A percentile compares a stretch with the other conserved stretches of the same genome.
These are phyloP conservation scores for Danio aesculapii DNA, from an alignment of 2,797 vertebrate species.

Conservation along the genomic window DNA sequence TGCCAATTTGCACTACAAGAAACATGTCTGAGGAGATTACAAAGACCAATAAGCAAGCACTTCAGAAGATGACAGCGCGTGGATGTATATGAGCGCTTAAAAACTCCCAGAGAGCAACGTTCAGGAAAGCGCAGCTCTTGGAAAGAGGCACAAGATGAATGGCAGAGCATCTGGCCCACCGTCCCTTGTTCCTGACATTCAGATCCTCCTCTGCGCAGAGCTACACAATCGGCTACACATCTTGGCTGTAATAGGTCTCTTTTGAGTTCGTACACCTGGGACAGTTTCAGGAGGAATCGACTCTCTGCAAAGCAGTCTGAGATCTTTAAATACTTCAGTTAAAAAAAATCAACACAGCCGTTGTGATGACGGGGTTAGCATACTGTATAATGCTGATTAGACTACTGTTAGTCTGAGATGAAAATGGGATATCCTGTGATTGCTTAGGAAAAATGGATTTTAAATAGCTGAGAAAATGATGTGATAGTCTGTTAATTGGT, in stretches of 20 bases:
- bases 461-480: not conserved
- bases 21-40: slow-evolving; percentile 67
- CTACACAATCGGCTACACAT: not conserved
- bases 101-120: slow-evolving; percentile 22
- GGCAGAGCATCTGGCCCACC: slow-evolving; percentile 25
- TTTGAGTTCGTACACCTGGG: slow-evolving; percentile 18
- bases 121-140: slow-evolving; percentile 4
- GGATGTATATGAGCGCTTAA: slow-evolving; percentile 23
- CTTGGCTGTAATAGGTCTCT: not conserved
- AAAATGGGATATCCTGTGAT: not conserved
- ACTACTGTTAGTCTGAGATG: slow-evolving; percentile 10
- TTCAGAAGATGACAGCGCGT: slow-evolving; percentile 49
- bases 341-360: not conserved
- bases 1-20: slow-evolving; percentile 66
- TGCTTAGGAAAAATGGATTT: not conserved
- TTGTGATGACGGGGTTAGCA: not conserved
- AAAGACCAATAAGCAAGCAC: slow-evolving; percentile 62
- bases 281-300: not conserved
- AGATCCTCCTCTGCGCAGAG: not conserved
- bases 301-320: not conserved
- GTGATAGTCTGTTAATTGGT: not conserved
- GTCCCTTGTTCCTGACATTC: slow-evolving; percentile 3
- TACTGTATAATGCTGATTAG: not conserved
- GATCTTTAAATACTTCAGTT: not conserved
- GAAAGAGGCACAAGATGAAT: slow-evolving; percentile 3